These are phyloP conservation scores for Antennarius maculatus DNA, from an alignment of 2,797 vertebrate genomes.

Conservation along the genomic window DNA sequence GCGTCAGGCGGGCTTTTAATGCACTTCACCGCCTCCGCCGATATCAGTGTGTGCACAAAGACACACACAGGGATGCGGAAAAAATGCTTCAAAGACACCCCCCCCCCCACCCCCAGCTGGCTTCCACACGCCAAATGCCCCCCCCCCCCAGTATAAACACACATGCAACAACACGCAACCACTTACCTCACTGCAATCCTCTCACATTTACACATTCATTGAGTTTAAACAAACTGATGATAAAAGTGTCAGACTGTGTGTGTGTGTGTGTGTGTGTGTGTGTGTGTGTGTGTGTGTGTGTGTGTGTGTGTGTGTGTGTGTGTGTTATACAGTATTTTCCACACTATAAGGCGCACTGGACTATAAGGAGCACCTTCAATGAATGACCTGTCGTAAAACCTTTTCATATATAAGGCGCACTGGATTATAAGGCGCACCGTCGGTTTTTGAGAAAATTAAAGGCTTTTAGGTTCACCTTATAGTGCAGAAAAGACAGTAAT, in stretches of 20 bases:
- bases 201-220: conserved; percentile 33
- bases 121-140: conserved; percentile 61
- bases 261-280: too few relatives aligned
- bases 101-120: conserved; percentile 34
- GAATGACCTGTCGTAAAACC: too few relatives aligned
- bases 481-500: too few relatives aligned
- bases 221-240: conserved; percentile 22
- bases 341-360: too few relatives aligned
- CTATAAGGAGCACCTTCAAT: too few relatives aligned
- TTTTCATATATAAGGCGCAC: too few relatives aligned
- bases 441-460: too few relatives aligned
- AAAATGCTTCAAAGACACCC: conserved; percentile 52
- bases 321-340: conserved; percentile 4
- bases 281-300: too few relatives aligned
- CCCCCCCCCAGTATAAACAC: conserved; percentile 55
- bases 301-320: not conserved
- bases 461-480: too few relatives aligned
- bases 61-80: conserved; percentile 12
- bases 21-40: conserved; percentile 55
- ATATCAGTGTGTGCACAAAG: conserved; percentile 31
- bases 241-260: conserved; percentile 17
- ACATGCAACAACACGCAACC: conserved; percentile 41
- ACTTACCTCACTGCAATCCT: conserved; percentile 32
- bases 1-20: conserved; percentile 70
- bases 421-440: too few relatives aligned